Evolutionary conservation across 2,888 invertebrate species (phyloP), one percentile per base, ranked within the genome.

Genomic region (Trichopria drosophilae): DNA sequence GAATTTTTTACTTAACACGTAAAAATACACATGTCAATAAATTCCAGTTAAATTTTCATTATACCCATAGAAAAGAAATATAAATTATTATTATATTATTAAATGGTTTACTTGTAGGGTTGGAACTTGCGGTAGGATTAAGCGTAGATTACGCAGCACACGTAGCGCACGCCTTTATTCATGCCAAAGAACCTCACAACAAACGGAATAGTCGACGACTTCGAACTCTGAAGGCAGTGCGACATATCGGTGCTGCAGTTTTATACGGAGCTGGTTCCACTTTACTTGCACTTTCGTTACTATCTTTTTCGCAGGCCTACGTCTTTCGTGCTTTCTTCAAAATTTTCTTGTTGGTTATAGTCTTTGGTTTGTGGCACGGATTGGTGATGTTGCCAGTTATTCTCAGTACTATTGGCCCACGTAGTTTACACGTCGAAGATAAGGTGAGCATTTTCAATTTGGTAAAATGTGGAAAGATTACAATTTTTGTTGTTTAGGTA

Each of bases 81-180:
- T n/a, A n/a, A n/a, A n/a, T n/a, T n/a, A n/a, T n/a, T n/a, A n/a
- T 34, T 23, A 10, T 12, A 2, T n/a, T n/a, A 22, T 16, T n/a
- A 26, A 22, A 26, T 12, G 18, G 16, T n/a, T 32, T 16, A 31
- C 48, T 55, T 53, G 7, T 41, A 74, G 74, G 71, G 20, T 77
- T 91, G 9, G 88, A 90, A 65, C 77, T 91, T 23, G 88, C 88
- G 3, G 86, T 90, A 53, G 91, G 91, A 40, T 77, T 92, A 41
- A 89, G 90, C 65, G 88, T 91, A 0, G 91, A 92, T 74, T 91
- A 90, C 64, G 88, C 90, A 1, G 87, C 88, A 3, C 89, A 89
- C 67, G 84, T 89, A 5, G 88, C 88, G 0, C 90, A 90, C 67
- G 86, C 87, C 3, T 91, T 90, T 72, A 79, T 91, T 62, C 85